Conservation (phyloP, 2,888 invertebrate species). For the Gastrophysa polygoni region DNA sequence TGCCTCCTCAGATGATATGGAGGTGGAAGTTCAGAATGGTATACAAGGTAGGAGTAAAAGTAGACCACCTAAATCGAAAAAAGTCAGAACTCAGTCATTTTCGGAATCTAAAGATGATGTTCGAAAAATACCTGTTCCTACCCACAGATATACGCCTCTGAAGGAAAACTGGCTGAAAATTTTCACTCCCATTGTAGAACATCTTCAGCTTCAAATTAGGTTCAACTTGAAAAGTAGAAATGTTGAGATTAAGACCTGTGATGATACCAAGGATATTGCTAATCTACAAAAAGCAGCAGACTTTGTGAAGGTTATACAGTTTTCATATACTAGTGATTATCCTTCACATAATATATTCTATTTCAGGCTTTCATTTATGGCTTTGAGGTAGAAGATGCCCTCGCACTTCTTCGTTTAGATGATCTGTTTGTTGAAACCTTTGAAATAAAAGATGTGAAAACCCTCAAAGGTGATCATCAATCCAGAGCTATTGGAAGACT, state of each 20-base stretch:
- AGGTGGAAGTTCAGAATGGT: constrained; percentile 71
- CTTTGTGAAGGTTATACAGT: constrained; percentile 82
- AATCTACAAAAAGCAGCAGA: constrained; percentile 97
- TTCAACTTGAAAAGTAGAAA: constrained; percentile 91
- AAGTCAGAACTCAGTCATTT: constrained; percentile 42
- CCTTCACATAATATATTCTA: no score
- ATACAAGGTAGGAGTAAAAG: constrained; percentile 62
- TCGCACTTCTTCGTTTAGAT: constrained; percentile 92
- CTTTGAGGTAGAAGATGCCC: constrained; percentile 96
- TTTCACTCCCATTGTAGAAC: constrained; percentile 94
- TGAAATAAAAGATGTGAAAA: constrained; percentile 96
- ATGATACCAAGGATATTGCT: constrained; percentile 81
- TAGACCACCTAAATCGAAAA: constrained; percentile 43
- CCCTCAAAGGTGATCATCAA: constrained; percentile 92
- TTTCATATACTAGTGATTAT: no score
- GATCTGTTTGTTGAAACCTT: constrained; percentile 97
- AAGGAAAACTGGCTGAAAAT: constrained; percentile 98
- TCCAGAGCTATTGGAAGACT: constrained; percentile 96
- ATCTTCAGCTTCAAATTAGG: constrained; percentile 89
- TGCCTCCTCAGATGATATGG: constrained; percentile 64
- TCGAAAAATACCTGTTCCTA: constrained; percentile 86
- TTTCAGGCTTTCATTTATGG: constrained; percentile 86
- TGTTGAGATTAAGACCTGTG: constrained; percentile 79
- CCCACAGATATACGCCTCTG: constrained; percentile 90
- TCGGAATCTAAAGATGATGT: constrained; percentile 66